phyloP scores from a whole-genome alignment of 2,888 invertebrate genomes.

The Gordius sp. region DNA sequence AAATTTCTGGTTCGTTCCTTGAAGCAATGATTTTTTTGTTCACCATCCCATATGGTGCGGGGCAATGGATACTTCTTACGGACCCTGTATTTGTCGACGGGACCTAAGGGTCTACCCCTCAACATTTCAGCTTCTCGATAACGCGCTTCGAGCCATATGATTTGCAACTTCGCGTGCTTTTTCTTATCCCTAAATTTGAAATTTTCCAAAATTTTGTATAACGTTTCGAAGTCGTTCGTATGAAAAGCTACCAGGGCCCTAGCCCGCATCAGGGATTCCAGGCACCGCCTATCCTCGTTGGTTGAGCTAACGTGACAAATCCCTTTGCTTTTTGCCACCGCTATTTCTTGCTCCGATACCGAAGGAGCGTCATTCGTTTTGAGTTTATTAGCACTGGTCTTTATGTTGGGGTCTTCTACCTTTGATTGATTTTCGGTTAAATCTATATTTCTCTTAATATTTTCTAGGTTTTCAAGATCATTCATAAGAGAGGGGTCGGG shows the following conservation, averaged over 20 bases:
- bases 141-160: slow-evolving; percentile 77
- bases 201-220: slow-evolving; percentile 61
- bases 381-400: too few relatives aligned
- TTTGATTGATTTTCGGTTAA: too few relatives aligned
- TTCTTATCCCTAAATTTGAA: slow-evolving; percentile 56
- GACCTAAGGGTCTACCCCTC: slow-evolving; percentile 60
- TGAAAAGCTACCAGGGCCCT: slow-evolving; percentile 65
- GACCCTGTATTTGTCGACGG: slow-evolving; percentile 71
- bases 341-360: too few relatives aligned
- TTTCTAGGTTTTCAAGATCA: too few relatives aligned
- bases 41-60: slow-evolving; percentile 74
- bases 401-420: too few relatives aligned
- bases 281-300: too few relatives aligned
- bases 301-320: too few relatives aligned
- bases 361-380: too few relatives aligned
- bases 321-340: too few relatives aligned
- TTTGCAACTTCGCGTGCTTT: slow-evolving; percentile 56
- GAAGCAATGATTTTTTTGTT: slow-evolving; percentile 81
- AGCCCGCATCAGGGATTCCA: slow-evolving; percentile 54
- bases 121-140: slow-evolving; percentile 72
- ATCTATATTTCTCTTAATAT: too few relatives aligned
- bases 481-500: too few relatives aligned
- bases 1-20: slow-evolving; percentile 72
- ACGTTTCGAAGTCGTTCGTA: slow-evolving; percentile 58
- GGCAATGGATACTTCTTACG: slow-evolving; percentile 74